Percentiles rank a stretch among this genome's conserved stretches.
These are phyloP conservation scores for Ferdinandea cuprea DNA, from an alignment of 2,888 invertebrate species.

Conservation along the genomic window DNA sequence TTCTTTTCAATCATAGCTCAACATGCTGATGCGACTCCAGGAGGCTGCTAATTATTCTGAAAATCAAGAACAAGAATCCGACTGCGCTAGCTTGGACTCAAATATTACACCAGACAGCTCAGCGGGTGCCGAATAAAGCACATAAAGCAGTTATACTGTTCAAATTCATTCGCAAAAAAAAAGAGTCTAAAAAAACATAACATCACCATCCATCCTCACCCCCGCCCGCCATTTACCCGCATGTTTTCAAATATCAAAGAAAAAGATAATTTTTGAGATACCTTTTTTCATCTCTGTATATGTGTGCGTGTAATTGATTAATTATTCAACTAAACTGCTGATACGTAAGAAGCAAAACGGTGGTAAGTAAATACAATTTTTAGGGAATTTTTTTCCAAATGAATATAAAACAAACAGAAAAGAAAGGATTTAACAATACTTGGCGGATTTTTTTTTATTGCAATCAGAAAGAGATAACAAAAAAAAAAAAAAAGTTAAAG, in stretches of 20 bases:
- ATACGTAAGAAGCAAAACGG: constrained; percentile 31
- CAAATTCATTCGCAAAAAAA: not conserved
- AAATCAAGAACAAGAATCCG: constrained; percentile 95
- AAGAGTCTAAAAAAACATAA: constrained; percentile 15
- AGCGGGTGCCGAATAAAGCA: constrained; percentile 82
- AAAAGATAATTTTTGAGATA: constrained; percentile 25
- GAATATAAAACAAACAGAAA: constrained; percentile 4
- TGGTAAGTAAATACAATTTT: constrained; percentile 37
- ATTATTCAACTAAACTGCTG: constrained; percentile 17
- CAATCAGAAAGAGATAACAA: not conserved
- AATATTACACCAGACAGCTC: constrained; percentile 89
- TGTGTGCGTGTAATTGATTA: constrained; percentile 40
- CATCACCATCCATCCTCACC: constrained; percentile 1
- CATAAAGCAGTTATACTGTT: constrained; percentile 1
- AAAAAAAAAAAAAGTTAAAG: no score
- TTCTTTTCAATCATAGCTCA: constrained; percentile 86
- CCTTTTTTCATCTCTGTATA: constrained; percentile 7
- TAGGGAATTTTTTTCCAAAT: constrained; percentile 36
- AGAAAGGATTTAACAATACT: constrained; percentile 21
- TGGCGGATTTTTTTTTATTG: constrained; percentile 39
- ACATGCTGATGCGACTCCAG: constrained; percentile 97
- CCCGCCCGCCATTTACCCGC: not conserved
- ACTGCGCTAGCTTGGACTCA: constrained; percentile 93
- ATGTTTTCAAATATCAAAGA: constrained; percentile 6
- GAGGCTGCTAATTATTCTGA: constrained; percentile 97